Base-by-base conservation (phyloP, 1,140 invertebrate genomes). In the Melanaphis sacchari region DNA sequence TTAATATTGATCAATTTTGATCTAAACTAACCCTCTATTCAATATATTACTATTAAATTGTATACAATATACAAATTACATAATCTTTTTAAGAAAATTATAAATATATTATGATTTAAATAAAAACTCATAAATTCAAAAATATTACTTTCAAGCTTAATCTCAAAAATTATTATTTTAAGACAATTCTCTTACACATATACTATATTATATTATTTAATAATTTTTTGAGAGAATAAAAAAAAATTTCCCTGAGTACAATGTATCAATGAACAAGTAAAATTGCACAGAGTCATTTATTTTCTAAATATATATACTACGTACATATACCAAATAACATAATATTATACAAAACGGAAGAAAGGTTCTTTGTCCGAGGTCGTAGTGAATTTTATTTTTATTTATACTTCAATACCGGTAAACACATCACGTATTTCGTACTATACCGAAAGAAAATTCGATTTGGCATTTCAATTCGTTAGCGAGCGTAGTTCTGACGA, bases 401-500 rank as follows among this genome's bases (percentile, higher is more conserved):
- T 66, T 66, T n/a, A 66, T 66, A 66, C 11, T 6, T 31, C 26
- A 24, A 43, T 41, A 54, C n/a, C 43, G 88, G 88, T 54, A 90
- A 90, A 90, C 46, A 90, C 49, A 90, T 90, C 88, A 90, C 88
- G 88, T 89, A 89, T 26, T 36, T 22, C 8, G 36, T 82, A 84
- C 82, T 38, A 41, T 41, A 85, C 41, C 84, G 15, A 26, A 11
- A 26, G 41, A 40, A 90, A 90, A 90, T 90, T 90, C 88, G 46
- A 90, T 90, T 90, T 90, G 49, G 88, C 88, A 90, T 90, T 90
- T 52, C 46, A 90, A 90, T 52, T 90, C 88, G 88, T 90, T 90
- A 90, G 46, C 43, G n/a, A 26, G 24, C 59, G 59, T n/a, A n/a
- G 59, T n/a, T 11, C 59, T n/a, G 59, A n/a, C 59, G 59, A 66